phyloP scores from a whole-genome alignment of 2,888 invertebrate genomes.

The Dasysyrphus albostriatus region DNA sequence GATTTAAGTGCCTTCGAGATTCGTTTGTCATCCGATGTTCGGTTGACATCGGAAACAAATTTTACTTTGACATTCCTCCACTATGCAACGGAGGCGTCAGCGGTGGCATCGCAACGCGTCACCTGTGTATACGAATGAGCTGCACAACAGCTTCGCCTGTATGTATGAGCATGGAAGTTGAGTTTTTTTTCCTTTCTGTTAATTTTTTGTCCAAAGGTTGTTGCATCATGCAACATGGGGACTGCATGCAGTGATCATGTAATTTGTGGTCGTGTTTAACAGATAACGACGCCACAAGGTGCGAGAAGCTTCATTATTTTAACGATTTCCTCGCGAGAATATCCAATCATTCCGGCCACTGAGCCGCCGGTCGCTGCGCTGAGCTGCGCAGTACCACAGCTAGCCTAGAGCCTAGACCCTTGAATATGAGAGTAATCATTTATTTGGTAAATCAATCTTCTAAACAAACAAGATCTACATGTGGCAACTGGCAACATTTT shows the following conservation, averaged over 20 bases:
- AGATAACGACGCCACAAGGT: slow-evolving; percentile 74
- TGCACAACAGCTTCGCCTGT: slow-evolving; percentile 23
- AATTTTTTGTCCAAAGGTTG: slow-evolving; percentile 40
- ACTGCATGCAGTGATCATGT: slow-evolving; percentile 71
- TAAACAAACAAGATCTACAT: slow-evolving; percentile 70
- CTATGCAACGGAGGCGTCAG: slow-evolving; percentile 14
- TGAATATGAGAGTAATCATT: slow-evolving; percentile 47
- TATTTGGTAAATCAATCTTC: slow-evolving; percentile 70
- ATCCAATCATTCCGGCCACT: background rate
- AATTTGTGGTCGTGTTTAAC: slow-evolving; percentile 73
- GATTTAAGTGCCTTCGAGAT: slow-evolving; percentile 72
- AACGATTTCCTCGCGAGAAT: slow-evolving; percentile 55
- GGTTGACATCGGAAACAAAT: slow-evolving; percentile 73
- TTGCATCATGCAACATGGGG: slow-evolving; percentile 60
- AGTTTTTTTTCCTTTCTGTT: slow-evolving; percentile 40
- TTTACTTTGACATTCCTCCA: slow-evolving; percentile 70
- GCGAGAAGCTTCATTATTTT: slow-evolving; percentile 67
- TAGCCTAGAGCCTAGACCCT: background rate
- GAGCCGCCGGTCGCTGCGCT: background rate
- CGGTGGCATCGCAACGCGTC: slow-evolving; percentile 10
- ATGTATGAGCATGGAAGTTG: slow-evolving; percentile 42
- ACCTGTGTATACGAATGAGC: slow-evolving; percentile 2
- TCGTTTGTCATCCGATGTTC: slow-evolving; percentile 73
- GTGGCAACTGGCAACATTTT: slow-evolving; percentile 55
- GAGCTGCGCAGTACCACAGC: background rate